A percentile compares a stretch with the other conserved stretches of the same genome.
Evolutionary conservation across 2,888 invertebrate genomes (phyloP).

Genomic region (Folsomia manolachei): DNA sequence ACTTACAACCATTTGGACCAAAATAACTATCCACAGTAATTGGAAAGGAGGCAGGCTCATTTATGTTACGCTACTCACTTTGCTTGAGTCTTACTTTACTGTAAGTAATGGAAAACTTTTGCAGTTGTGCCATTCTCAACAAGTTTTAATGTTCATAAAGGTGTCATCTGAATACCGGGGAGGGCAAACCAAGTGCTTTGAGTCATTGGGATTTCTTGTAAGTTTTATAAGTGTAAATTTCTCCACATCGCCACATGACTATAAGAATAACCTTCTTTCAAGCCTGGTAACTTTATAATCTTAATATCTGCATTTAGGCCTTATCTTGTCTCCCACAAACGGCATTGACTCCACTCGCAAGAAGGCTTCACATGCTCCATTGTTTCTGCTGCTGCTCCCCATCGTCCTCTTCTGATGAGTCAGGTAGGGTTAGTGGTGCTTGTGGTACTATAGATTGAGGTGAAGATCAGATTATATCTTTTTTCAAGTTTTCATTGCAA

Average conservation of each 20-base stretch:
- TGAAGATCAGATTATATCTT: no score
- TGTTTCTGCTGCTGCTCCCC: conserved; percentile 49
- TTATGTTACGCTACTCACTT: neutral
- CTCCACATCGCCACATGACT: no score
- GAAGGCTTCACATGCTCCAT: conserved; percentile 48
- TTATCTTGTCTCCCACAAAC: conserved; percentile 49
- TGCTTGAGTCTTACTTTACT: no score
- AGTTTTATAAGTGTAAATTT: no score
- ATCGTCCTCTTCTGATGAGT: conserved; percentile 48
- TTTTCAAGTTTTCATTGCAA: no score
- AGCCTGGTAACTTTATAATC: no score
- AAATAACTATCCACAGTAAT: neutral
- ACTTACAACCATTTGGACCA: neutral
- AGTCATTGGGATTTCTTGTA: conserved; percentile 48
- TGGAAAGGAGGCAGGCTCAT: neutral
- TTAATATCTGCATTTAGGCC: no score
- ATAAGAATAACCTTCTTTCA: no score
- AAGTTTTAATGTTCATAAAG: conserved; percentile 23
- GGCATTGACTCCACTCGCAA: conserved; percentile 47
- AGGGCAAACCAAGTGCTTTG: conserved; percentile 40
- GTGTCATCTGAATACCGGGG: conserved; percentile 41
- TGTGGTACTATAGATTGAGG: neutral
- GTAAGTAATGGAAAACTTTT: neutral
- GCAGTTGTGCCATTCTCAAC: neutral
- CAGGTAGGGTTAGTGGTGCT: conserved; percentile 11